Conservation (phyloP, 2,797 vertebrate genomes). For the Percopsis omiscomaycus region DNA sequence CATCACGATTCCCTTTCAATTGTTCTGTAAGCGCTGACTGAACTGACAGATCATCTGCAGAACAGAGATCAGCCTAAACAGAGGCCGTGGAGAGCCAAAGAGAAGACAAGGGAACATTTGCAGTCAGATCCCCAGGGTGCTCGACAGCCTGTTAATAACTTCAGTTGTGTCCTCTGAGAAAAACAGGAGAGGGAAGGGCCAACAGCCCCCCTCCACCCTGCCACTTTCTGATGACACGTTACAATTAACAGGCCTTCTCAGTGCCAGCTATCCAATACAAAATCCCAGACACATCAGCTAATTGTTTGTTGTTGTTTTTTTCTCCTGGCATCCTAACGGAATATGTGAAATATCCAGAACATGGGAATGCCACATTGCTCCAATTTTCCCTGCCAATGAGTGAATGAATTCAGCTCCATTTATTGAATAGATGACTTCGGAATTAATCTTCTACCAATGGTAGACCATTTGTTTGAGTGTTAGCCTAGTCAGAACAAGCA, state of each 20-base stretch:
- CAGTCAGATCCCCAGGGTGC: slow-evolving; percentile 44
- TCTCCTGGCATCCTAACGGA: slow-evolving; percentile 21
- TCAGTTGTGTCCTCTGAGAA: slow-evolving; percentile 47
- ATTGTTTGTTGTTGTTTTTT: slow-evolving; percentile 7
- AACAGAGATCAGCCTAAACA: slow-evolving; percentile 26
- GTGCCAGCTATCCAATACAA: slow-evolving; percentile 13
- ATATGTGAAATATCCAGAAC: slow-evolving; percentile 36
- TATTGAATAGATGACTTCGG: not conserved
- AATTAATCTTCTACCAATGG: not conserved
- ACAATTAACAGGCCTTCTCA: slow-evolving; percentile 52
- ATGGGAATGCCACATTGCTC: slow-evolving; percentile 24
- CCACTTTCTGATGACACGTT: slow-evolving; percentile 64
- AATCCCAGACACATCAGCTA: slow-evolving; percentile 39
- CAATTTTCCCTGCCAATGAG: not conserved
- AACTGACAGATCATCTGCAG: slow-evolving; percentile 26
- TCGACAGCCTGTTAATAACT: slow-evolving; percentile 56
- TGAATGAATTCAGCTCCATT: not conserved
- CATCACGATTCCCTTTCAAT: slow-evolving; percentile 18
- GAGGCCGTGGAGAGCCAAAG: slow-evolving; percentile 4
- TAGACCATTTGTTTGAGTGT: too few species aligned
- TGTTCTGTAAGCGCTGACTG: slow-evolving; percentile 23
- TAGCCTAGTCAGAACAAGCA: too few species aligned
- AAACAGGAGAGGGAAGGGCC: slow-evolving; percentile 48
- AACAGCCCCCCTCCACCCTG: slow-evolving; percentile 37
- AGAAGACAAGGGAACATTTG: slow-evolving; percentile 32